A percentile compares a stretch with the other conserved stretches of the same genome.
These are phyloP conservation scores for Gerris buenoi DNA, from an alignment of 1,140 invertebrate genomes.

Conservation along the genomic window DNA sequence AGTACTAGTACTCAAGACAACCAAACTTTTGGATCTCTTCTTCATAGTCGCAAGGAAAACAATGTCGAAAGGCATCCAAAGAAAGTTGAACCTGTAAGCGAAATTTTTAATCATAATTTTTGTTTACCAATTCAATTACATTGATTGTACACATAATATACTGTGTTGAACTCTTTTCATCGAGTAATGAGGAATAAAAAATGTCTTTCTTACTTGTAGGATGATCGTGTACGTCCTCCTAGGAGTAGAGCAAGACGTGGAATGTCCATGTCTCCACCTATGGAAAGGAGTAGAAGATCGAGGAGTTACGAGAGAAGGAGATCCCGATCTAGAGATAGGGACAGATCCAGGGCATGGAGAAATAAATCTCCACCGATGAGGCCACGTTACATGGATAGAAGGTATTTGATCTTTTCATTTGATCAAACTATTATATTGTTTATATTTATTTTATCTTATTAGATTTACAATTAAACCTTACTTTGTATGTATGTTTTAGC, in stretches of 20 bases:
- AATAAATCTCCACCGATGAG: slow-evolving; percentile 46
- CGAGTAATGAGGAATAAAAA: not conserved
- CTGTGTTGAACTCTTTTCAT: not conserved
- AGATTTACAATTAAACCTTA: too few relatives aligned
- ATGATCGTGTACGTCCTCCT: not conserved
- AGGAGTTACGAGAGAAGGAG: slow-evolving; percentile 38
- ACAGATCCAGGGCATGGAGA: slow-evolving; percentile 38
- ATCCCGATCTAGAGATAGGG: slow-evolving; percentile 40
- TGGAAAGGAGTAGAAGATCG: slow-evolving; percentile 24
- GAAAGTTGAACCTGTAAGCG: too few relatives aligned
- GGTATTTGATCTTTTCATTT: slow-evolving; percentile 22
- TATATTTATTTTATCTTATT: not conserved
- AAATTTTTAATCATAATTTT: too few relatives aligned
- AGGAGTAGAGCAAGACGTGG: slow-evolving; percentile 20
- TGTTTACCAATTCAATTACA: not conserved
- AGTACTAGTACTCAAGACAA: too few relatives aligned
- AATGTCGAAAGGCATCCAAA: too few relatives aligned
- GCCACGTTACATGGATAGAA: slow-evolving; percentile 30
- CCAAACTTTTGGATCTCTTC: too few relatives aligned
- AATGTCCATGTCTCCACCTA: slow-evolving; percentile 14
- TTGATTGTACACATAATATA: not conserved
- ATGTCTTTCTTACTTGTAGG: not conserved
- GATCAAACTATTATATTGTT: not conserved
- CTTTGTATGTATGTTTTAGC: too few relatives aligned
- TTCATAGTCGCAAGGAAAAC: too few relatives aligned